phyloP scores from a whole-genome alignment of 2,113 vertebrate genomes.

The Callospermophilus lateralis region DNA sequence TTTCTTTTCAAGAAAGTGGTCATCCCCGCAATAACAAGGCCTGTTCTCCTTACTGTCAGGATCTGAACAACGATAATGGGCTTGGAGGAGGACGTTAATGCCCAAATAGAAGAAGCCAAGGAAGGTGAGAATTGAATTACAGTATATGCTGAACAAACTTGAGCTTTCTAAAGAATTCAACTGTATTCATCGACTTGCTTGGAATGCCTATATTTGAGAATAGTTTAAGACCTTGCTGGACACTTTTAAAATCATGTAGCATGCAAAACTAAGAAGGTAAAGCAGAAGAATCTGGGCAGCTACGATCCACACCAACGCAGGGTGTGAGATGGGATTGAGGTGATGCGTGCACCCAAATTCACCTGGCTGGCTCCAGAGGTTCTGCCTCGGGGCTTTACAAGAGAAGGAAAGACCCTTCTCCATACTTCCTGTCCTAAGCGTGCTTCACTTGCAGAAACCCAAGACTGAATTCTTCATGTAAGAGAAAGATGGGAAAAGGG shows the following conservation, averaged over 20 bases:
- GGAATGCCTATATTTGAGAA: neutral
- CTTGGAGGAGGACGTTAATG: neutral
- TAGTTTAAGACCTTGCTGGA: neutral
- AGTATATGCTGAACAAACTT: neutral
- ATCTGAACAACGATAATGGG: neutral
- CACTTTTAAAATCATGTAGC: neutral
- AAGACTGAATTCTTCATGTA: conserved; percentile 42
- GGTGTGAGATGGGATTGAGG: neutral
- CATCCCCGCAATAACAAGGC: neutral
- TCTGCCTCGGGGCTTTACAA: rapidly evolving
- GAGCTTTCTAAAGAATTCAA: neutral
- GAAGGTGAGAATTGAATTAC: neutral
- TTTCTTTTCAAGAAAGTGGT: conserved; percentile 2
- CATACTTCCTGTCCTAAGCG: conserved; percentile 7
- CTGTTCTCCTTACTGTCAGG: neutral
- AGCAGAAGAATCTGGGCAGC: neutral
- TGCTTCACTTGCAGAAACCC: conserved; percentile 58
- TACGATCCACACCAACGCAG: neutral
- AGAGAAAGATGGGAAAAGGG: conserved; percentile 12
- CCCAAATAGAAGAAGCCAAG: neutral
- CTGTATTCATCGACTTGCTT: neutral
- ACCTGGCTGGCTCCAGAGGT: neutral
- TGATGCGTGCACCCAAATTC: rapidly evolving
- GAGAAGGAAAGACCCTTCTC: neutral
- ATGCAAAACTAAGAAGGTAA: neutral